A percentile compares a stretch with the other conserved stretches of the same genome.
These are phyloP conservation scores for Parnassius apollo DNA, from an alignment of 2,888 invertebrate species.

Conservation along the genomic window DNA sequence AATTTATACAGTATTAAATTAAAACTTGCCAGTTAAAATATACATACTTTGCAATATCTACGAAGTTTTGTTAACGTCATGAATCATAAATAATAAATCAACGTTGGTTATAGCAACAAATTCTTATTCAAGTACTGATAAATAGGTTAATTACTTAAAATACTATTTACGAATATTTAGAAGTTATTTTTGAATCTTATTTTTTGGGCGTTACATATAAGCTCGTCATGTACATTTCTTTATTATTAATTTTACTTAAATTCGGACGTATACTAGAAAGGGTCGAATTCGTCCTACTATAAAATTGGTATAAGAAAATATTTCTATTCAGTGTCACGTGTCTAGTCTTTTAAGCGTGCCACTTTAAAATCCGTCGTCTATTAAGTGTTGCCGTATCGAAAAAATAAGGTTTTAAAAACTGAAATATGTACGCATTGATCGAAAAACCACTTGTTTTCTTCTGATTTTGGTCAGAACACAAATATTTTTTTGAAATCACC, in stretches of 20 bases:
- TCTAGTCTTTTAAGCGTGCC: slow-evolving; percentile 22
- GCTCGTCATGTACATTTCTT: slow-evolving; percentile 3
- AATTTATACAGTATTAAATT: slow-evolving; percentile 75
- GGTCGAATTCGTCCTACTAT: slow-evolving; percentile 16
- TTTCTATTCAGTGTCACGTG: slow-evolving; percentile 12
- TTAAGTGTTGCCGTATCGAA: slow-evolving; percentile 7
- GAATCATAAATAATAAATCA: slow-evolving; percentile 15
- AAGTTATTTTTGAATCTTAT: slow-evolving; percentile 10
- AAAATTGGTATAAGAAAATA: slow-evolving; percentile 10
- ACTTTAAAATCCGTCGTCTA: slow-evolving; percentile 15
- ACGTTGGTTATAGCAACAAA: slow-evolving; percentile 28
- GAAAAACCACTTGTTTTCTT: slow-evolving; percentile 15
- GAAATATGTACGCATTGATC: slow-evolving; percentile 1
- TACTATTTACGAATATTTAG: slow-evolving; percentile 8
- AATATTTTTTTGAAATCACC: slow-evolving; percentile 17
- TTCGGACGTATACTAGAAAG: slow-evolving; percentile 1
- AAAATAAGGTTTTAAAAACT: not conserved
- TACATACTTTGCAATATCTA: slow-evolving; percentile 50
- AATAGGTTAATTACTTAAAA: slow-evolving; percentile 17
- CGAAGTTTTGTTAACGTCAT: slow-evolving; percentile 18
- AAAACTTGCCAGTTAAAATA: slow-evolving; percentile 74
- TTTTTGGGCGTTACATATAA: slow-evolving; percentile 6
- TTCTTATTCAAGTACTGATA: slow-evolving; percentile 24
- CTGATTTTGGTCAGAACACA: slow-evolving; percentile 16
- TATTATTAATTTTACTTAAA: slow-evolving; percentile 8